Conservation (phyloP, 2,797 vertebrate species). For the Sebastes hopkinsi region DNA sequence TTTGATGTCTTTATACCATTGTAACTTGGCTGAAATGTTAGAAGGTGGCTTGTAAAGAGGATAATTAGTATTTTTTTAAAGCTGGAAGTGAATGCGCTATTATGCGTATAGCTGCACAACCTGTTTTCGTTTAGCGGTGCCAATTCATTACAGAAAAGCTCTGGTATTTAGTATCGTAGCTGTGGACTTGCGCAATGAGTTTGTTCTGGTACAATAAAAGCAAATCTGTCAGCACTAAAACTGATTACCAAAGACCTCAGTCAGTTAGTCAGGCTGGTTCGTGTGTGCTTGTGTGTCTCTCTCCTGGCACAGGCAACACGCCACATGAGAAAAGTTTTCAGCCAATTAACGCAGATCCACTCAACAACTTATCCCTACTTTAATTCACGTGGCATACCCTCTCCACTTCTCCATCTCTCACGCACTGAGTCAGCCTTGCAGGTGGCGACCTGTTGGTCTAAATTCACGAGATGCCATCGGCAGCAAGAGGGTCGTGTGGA, state of each 20-base stretch:
- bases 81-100: constrained; percentile 40
- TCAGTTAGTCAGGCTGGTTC: not conserved
- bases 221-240: constrained; percentile 18
- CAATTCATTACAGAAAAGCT: constrained; percentile 38
- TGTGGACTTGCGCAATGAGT: constrained; percentile 26
- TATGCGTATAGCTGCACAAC: constrained; percentile 30
- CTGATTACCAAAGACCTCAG: constrained; percentile 26
- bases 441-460: constrained; percentile 50
- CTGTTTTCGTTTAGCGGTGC: constrained; percentile 41
- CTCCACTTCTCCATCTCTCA: not conserved
- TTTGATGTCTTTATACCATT: constrained; percentile 58
- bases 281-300: constrained; percentile 21
- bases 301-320: constrained; percentile 20
- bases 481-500: not conserved
- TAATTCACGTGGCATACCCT: constrained; percentile 15
- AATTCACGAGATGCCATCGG: constrained; percentile 42
- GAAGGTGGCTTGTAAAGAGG: constrained; percentile 45
- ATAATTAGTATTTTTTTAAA: constrained; percentile 36
- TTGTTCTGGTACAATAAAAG: constrained; percentile 40
- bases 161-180: constrained; percentile 27
- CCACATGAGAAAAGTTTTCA: constrained; percentile 43
- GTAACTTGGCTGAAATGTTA: constrained; percentile 48
- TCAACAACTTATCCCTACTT: constrained; percentile 15
- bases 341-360: constrained; percentile 49
- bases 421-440: constrained; percentile 30